Evolutionary conservation across 23 tunicate genomes (phyloP).

Genomic region (Clavelina lepadiformis): DNA sequence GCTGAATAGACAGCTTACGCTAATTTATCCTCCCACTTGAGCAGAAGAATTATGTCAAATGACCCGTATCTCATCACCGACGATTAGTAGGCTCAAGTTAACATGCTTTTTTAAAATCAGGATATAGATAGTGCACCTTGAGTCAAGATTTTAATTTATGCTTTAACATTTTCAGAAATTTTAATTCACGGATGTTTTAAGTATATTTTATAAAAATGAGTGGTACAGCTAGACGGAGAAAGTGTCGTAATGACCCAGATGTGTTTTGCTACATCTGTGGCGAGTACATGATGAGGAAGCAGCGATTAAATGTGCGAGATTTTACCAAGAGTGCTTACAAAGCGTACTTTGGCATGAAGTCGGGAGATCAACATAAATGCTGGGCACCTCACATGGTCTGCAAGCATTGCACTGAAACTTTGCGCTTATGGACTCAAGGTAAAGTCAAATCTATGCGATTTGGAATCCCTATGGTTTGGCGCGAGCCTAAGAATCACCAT

Average conservation of each 20-base stretch:
- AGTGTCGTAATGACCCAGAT: conserved; percentile 19
- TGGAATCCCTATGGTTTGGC: conserved; percentile 29
- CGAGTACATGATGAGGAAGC: conserved; percentile 7
- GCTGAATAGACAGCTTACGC: too few species aligned
- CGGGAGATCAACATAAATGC: conserved; percentile 25
- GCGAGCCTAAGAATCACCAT: conserved; percentile 8
- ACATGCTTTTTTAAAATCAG: too few species aligned
- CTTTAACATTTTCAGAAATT: too few species aligned
- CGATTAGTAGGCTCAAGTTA: too few species aligned
- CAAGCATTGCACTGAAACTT: conserved; percentile 22
- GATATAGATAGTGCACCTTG: too few species aligned
- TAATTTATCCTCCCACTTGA: too few species aligned
- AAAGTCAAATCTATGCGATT: conserved; percentile 20
- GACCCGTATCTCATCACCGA: too few species aligned
- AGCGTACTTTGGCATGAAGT: conserved; percentile 26
- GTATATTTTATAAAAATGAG: conserved; percentile 12
- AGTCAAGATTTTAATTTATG: too few species aligned
- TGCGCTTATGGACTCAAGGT: conserved; percentile 25
- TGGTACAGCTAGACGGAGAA: conserved; percentile 4
- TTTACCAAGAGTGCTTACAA: conserved; percentile 17
- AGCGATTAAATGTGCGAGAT: conserved; percentile 13
- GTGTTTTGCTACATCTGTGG: conserved; percentile 34
- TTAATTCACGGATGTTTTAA: neutral
- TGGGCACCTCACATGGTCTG: conserved; percentile 34
- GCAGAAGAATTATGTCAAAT: too few species aligned